Conservation (phyloP, 2,888 invertebrate species). For the Pyralis farinalis region DNA sequence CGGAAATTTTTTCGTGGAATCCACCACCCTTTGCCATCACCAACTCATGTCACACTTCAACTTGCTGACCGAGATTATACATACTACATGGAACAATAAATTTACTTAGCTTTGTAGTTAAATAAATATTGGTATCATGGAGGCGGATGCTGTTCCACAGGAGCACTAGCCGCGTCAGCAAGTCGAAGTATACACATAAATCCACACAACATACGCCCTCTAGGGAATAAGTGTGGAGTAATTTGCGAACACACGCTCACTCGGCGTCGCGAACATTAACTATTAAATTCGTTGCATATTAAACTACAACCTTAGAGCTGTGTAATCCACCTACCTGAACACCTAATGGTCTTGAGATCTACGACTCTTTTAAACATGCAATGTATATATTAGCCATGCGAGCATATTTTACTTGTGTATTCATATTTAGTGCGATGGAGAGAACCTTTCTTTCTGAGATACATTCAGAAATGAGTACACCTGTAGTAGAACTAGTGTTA, state of each 20-base stretch:
- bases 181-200: conserved; percentile 66
- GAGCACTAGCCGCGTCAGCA: conserved; percentile 51
- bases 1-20: too few relatives aligned
- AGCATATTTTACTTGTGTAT: not conserved
- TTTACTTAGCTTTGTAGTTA: not conserved
- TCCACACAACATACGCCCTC: conserved; percentile 52
- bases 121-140: not conserved
- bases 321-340: conserved; percentile 57
- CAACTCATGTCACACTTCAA: too few relatives aligned
- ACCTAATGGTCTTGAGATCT: conserved; percentile 41
- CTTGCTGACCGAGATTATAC: too few relatives aligned
- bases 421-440: too few relatives aligned
- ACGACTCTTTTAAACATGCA: conserved; percentile 30
- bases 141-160: conserved; percentile 7
- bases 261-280: conserved; percentile 72
- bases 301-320: conserved; percentile 63
- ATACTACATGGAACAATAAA: too few relatives aligned
- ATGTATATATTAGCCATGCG: not conserved
- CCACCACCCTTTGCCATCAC: too few relatives aligned
- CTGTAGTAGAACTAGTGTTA: too few relatives aligned
- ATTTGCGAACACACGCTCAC: conserved; percentile 68
- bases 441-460: too few relatives aligned
- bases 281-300: conserved; percentile 81
- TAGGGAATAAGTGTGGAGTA: conserved; percentile 71
- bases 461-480: too few relatives aligned